Evolutionary conservation across 2,797 vertebrate species (phyloP).

Genomic region (Parotocinclus haroldoi): DNA sequence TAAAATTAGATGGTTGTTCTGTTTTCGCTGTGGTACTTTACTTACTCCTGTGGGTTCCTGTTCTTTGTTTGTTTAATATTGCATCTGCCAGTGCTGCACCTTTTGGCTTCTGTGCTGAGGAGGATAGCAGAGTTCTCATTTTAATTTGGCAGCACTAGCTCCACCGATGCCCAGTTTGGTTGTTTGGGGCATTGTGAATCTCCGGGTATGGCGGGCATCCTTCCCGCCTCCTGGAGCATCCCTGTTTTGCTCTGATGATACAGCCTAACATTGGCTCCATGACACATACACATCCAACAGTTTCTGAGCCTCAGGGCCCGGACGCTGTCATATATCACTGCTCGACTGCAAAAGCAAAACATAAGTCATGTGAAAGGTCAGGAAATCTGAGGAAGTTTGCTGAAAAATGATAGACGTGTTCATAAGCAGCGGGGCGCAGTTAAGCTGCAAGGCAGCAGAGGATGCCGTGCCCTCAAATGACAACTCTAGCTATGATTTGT

Average conservation of each 20-base stretch:
- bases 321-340: conserved; percentile 17
- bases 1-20: background rate
- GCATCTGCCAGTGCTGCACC: conserved; percentile 5
- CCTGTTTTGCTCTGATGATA: conserved; percentile 21
- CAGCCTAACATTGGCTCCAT: conserved; percentile 22
- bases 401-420: conserved; percentile 3
- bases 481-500: conserved; percentile 24
- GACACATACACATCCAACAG: conserved; percentile 14
- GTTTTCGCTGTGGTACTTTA: background rate
- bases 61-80: conserved; percentile 25
- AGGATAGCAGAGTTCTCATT: conserved; percentile 6
- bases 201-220: conserved; percentile 20
- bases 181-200: conserved; percentile 27
- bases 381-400: conserved; percentile 17
- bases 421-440: background rate
- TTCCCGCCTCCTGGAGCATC: conserved; percentile 11
- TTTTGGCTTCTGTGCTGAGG: conserved; percentile 17
- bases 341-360: background rate
- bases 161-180: conserved; percentile 17
- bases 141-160: conserved; percentile 19
- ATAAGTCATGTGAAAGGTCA: conserved; percentile 11
- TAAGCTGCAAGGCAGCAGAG: conserved; percentile 9
- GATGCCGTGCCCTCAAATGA: conserved; percentile 17
- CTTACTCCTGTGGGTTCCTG: background rate
- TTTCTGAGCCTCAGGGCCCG: background rate